phyloP scores from a whole-genome alignment of 64 coral and sea anemone genomes.

The Actinia tenebrosa region DNA sequence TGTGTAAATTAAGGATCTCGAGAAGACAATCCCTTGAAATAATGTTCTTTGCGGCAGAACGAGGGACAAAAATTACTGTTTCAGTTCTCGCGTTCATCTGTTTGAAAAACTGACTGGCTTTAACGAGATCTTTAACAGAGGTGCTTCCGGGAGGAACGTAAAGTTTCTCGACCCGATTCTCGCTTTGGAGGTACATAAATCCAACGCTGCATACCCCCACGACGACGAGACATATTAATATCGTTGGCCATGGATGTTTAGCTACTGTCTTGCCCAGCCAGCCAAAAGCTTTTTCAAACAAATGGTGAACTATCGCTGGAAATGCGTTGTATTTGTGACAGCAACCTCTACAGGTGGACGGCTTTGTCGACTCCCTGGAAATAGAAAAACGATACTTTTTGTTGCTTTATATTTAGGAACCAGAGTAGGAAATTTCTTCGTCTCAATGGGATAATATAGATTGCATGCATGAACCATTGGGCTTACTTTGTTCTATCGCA shows the following conservation, averaged over 20 bases:
- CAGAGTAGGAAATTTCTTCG: no score
- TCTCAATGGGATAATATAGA: no score
- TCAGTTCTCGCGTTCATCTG: constrained; percentile 37
- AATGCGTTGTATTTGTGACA: not conserved
- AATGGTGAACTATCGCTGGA: not conserved
- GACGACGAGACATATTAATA: constrained; percentile 34
- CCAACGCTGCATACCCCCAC: constrained; percentile 48
- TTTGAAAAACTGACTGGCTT: constrained; percentile 44
- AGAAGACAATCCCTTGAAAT: constrained; percentile 42
- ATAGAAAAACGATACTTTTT: not conserved
- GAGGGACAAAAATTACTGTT: constrained; percentile 43
- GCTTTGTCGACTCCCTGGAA: not conserved
- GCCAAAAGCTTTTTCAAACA: constrained; percentile 47
- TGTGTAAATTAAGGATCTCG: constrained; percentile 49
- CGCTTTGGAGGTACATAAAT: constrained; percentile 50
- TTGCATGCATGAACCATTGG: no score
- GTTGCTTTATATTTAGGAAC: no score
- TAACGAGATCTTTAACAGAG: constrained; percentile 64
- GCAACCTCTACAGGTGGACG: not conserved
- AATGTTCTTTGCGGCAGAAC: constrained; percentile 19
- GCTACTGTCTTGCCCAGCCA: constrained; percentile 41
- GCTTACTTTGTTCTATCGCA: no score
- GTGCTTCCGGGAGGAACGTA: constrained; percentile 76
- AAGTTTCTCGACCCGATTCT: constrained; percentile 73
- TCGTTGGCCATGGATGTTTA: constrained; percentile 40